Conservation (phyloP, 2,888 invertebrate genomes). For the Volucella zonaria region DNA sequence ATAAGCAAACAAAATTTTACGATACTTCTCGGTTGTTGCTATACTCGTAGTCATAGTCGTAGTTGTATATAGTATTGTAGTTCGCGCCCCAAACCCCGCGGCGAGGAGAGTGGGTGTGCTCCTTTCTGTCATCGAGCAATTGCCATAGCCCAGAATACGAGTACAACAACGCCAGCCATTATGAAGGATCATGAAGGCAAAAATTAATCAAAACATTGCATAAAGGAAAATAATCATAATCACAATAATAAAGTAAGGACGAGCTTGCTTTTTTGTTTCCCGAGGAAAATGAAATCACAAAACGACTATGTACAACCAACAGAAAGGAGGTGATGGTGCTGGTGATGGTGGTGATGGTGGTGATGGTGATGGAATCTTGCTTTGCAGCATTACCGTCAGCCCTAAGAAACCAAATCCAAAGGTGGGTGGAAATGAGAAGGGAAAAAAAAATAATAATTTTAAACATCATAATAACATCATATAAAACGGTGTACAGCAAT, state of each 20-base stretch:
- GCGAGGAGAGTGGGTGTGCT: slow-evolving; percentile 44
- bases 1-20: slow-evolving; percentile 69
- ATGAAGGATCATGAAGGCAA: slow-evolving; percentile 72
- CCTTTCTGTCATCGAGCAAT: slow-evolving; percentile 59
- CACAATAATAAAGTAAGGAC: slow-evolving; percentile 80
- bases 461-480: slow-evolving; percentile 73
- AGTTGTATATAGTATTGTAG: not conserved
- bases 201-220: slow-evolving; percentile 82
- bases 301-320: slow-evolving; percentile 29
- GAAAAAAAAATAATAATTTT: slow-evolving; percentile 55
- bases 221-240: slow-evolving; percentile 83
- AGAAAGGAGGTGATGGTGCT: slow-evolving; percentile 36
- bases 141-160: slow-evolving; percentile 55
- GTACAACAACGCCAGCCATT: slow-evolving; percentile 72
- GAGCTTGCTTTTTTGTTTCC: slow-evolving; percentile 72
- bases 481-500: slow-evolving; percentile 71
- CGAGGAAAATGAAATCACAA: slow-evolving; percentile 76
- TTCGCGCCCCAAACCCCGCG: slow-evolving; percentile 34
- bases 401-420: slow-evolving; percentile 39
- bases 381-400: not conserved
- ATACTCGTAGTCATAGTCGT: no score
- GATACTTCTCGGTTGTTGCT: slow-evolving; percentile 10
- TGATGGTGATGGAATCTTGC: slow-evolving; percentile 30
- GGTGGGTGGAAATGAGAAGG: slow-evolving; percentile 16
- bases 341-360: no score